Base-by-base conservation (phyloP, 35 echinoderm and acorn worm genomes). In the Patiria miniata region DNA sequence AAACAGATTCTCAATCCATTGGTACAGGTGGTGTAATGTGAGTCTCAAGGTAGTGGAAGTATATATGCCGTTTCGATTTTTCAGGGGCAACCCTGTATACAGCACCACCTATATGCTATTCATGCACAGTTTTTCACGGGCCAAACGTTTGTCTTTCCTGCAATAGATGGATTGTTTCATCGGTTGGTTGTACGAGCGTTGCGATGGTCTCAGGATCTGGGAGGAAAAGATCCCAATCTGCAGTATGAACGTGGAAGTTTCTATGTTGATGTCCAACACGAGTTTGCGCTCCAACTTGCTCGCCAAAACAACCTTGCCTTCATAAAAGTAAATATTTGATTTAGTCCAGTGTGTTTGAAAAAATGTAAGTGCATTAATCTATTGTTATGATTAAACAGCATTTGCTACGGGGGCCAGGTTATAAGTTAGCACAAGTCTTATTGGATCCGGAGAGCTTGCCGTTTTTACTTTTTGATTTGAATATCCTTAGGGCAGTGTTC, bases 81-180 rank as follows among this genome's bases (percentile, higher is more conserved):
- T n/a, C n/a, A n/a, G n/a, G n/a, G n/a, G n/a, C n/a, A n/a, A n/a
- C n/a, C n/a, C n/a, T n/a, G n/a, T n/a, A n/a, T n/a, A n/a, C n/a
- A n/a, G n/a, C n/a, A n/a, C n/a, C n/a, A n/a, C n/a, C n/a, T n/a
- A n/a, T n/a, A n/a, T n/a, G n/a, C n/a, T n/a, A n/a, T n/a, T n/a
- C n/a, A n/a, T n/a, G n/a, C n/a, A n/a, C n/a, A n/a, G n/a, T n/a
- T n/a, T n/a, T n/a, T n/a, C n/a, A n/a, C n/a, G n/a, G n/a, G n/a
- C n/a, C 42, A 47, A 47, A 6, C 12, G 4, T 47, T 12, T 47
- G 12, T 15, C 26, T 37, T 16, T 60, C 16, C 18, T 23, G 17
- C 16, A 14, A 28, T 39, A 90, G 88, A 90, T 69, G 88, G 88
- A 8, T 68, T 90, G 40, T 90, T 90, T 77, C 88, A 90, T 52